Base-by-base conservation (phyloP, 2,888 invertebrate species). In the Caenorhabditis doughertyi region DNA sequence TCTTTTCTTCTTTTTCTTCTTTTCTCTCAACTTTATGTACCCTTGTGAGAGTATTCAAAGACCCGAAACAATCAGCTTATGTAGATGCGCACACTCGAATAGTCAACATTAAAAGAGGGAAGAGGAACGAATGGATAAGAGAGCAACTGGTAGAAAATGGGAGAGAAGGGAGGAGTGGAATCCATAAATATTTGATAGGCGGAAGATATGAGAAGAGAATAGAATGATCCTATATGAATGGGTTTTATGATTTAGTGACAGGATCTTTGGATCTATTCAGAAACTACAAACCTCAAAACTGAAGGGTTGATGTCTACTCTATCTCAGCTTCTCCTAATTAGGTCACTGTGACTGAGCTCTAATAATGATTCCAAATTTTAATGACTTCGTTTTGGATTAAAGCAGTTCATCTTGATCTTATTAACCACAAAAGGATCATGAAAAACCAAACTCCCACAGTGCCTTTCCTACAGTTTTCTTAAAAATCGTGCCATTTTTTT, bases 141-240 rank as follows among this genome's bases (percentile, higher is more conserved):
- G 53, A 53, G 27, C 47, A 65, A 65, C 49, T 65, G 49, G 49
- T 65, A 49, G 51, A 35, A 16, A 21, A 29, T 13, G 32, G 13
- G 32, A 55, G 29, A 39, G 58, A 58, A n/a, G n/a, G n/a, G 47
- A 39, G 16, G 25, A 51, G 27, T 39, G 3, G 53, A 42, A 39
- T 44, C 72, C 72, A 73, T 73, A 55, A 73, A 73, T 73, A 73
- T 73, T 73, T 73, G 72, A 73, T 73, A 16, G 72, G 72, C 39
- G 39, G 56, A 58, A 25, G 65, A 29, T 32, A 49, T 35, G 44
- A 49, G 39, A 23, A 16, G 16, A 32, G 23, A 35, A 27, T n/a
- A 42, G 18, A 35, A 9, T 27, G 35, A 8, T 42, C 23, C 42
- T 7, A 42, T 60, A 60, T 60, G 60, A 60, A 60, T 60, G 8